Conservation (phyloP, 1,140 invertebrate species). For the Penaeus indicus region DNA sequence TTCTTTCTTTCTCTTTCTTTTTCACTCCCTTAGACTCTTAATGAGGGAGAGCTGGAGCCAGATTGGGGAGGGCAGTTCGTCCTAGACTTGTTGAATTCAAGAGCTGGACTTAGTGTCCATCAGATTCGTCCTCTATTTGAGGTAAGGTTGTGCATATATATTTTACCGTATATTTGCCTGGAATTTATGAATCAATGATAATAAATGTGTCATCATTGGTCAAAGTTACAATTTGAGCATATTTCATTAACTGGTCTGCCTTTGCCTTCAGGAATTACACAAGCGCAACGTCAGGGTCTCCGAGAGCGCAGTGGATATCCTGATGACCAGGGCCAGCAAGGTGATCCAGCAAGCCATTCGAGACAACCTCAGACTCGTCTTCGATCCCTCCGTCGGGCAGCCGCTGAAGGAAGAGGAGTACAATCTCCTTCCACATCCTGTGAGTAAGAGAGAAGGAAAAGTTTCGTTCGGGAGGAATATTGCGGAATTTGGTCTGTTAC, state of each 20-base stretch:
- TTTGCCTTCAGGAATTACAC: slow-evolving; percentile 27
- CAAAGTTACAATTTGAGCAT: not conserved
- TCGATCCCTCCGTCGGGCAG: not conserved
- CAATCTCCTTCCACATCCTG: slow-evolving; percentile 42
- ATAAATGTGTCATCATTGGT: not conserved
- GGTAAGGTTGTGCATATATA: slow-evolving; percentile 20
- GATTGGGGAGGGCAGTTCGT: slow-evolving; percentile 49
- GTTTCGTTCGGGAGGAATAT: not conserved
- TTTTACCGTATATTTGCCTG: not conserved
- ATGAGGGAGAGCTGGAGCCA: too few species aligned
- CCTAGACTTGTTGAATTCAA: slow-evolving; percentile 17
- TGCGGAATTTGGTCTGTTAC: too few species aligned
- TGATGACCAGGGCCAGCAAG: slow-evolving; percentile 17
- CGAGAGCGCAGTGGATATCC: slow-evolving; percentile 25
- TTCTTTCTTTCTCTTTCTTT: too few species aligned
- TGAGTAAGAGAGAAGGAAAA: not conserved
- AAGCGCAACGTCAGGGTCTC: slow-evolving; percentile 26
- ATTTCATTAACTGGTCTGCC: not conserved
- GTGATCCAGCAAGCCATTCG: slow-evolving; percentile 28
- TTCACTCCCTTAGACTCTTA: too few species aligned
- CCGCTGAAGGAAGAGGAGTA: slow-evolving; percentile 40
- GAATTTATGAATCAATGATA: not conserved
- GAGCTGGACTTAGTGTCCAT: slow-evolving; percentile 19
- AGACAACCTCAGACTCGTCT: slow-evolving; percentile 10
- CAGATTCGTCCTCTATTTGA: slow-evolving; percentile 40